Evolutionary conservation across 2,797 vertebrate species (phyloP).

Genomic region (Galago senegalensis): DNA sequence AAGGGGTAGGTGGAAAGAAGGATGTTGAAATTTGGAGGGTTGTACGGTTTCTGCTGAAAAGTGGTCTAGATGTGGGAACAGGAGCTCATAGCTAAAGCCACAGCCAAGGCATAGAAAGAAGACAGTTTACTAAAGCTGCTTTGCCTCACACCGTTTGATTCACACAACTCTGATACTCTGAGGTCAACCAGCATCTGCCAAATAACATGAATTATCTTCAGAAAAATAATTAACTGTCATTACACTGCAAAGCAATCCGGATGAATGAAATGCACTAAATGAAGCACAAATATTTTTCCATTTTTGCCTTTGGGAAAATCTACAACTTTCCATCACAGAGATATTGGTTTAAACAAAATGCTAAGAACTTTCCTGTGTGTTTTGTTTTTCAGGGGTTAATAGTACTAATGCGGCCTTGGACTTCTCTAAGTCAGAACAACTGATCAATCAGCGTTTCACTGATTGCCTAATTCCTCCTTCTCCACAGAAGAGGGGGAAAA

Average conservation of each 20-base stretch:
- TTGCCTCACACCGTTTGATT: background rate
- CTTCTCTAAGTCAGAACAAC: constrained; percentile 79
- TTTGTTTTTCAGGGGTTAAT: constrained; percentile 74
- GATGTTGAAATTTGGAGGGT: background rate
- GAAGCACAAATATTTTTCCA: constrained; percentile 4
- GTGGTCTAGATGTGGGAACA: background rate
- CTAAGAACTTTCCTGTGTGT: constrained; percentile 52
- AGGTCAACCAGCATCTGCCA: constrained; percentile 13
- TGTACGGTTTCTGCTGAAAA: background rate
- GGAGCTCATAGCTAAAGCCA: background rate
- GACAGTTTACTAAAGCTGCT: background rate
- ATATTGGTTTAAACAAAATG: constrained; percentile 29
- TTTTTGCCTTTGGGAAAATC: background rate
- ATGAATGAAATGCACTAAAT: background rate
- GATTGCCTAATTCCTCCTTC: constrained; percentile 81
- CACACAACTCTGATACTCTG: background rate
- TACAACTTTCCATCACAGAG: constrained; percentile 46
- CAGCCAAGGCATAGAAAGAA: background rate
- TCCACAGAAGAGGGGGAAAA: constrained; percentile 71
- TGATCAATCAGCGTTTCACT: constrained; percentile 83
- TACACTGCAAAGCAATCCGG: background rate
- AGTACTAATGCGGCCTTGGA: constrained; percentile 83
- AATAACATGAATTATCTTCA: constrained; percentile 24
- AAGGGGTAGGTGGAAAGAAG: rapidly evolving
- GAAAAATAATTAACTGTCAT: constrained; percentile 46